phyloP scores from a whole-genome alignment of 2,888 invertebrate species.

The Thecophora atra region DNA sequence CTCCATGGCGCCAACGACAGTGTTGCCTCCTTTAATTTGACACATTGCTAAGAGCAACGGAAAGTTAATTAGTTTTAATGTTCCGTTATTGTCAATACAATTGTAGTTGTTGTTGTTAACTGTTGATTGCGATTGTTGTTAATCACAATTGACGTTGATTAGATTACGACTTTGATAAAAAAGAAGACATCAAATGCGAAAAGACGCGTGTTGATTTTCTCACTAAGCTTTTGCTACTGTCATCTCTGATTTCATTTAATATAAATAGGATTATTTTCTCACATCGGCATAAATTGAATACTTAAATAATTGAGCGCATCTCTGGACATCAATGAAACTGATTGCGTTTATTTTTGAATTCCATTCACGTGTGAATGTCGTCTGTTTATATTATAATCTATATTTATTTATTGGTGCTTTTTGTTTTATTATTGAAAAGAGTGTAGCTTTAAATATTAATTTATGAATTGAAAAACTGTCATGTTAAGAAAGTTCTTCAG shows the following conservation, averaged over 20 bases:
- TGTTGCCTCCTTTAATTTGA: slow-evolving; percentile 10
- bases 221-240: background rate
- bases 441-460: background rate
- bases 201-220: too few species aligned
- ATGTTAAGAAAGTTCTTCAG: background rate
- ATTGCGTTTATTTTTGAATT: background rate
- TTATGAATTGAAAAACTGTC: slow-evolving; percentile 1
- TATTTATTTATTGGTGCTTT: too few species aligned
- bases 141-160: slow-evolving; percentile 16
- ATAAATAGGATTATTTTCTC: slow-evolving; percentile 13
- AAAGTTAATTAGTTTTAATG: background rate
- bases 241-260: slow-evolving; percentile 16
- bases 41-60: slow-evolving; percentile 1
- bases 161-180: background rate
- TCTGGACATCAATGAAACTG: background rate
- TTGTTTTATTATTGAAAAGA: background rate
- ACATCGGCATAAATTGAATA: slow-evolving; percentile 19
- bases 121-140: background rate
- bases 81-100: background rate
- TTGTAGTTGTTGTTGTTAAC: slow-evolving; percentile 1
- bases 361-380: background rate
- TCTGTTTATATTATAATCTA: too few species aligned
- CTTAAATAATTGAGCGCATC: slow-evolving; percentile 19
- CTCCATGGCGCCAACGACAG: background rate
- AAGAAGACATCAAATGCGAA: background rate